Percentiles rank a stretch among this genome's conserved stretches.
These are phyloP conservation scores for Drosophila repleta DNA, from an alignment of 1,140 invertebrate genomes.

Conservation along the genomic window DNA sequence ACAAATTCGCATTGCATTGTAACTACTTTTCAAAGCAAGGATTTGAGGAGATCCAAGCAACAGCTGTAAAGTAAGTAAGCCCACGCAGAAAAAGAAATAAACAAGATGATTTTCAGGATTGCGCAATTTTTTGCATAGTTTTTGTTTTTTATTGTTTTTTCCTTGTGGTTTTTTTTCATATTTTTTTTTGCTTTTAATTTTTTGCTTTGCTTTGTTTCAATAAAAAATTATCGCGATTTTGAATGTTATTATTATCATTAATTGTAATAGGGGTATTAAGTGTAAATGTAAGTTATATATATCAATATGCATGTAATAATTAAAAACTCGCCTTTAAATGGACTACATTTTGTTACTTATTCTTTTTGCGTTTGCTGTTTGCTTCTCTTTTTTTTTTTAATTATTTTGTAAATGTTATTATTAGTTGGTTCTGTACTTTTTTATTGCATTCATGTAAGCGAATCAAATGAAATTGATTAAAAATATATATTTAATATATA, in stretches of 20 bases:
- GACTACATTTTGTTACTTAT: slow-evolving; percentile 51
- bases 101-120: slow-evolving; percentile 21
- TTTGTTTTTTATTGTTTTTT: slow-evolving; percentile 23
- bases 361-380: slow-evolving; percentile 15
- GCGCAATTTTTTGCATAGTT: slow-evolving; percentile 25
- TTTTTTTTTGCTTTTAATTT: slow-evolving; percentile 23
- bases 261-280: slow-evolving; percentile 45
- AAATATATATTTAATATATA: slow-evolving; percentile 22
- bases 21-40: background rate
- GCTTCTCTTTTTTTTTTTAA: background rate
- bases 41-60: background rate
- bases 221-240: slow-evolving; percentile 67
- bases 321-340: slow-evolving; percentile 67
- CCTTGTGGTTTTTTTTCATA: background rate
- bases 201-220: slow-evolving; percentile 32
- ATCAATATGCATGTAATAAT: slow-evolving; percentile 58
- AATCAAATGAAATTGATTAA: slow-evolving; percentile 22
- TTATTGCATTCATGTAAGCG: slow-evolving; percentile 32
- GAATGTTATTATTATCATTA: slow-evolving; percentile 51
- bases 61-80: background rate
- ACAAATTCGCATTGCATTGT: too few species aligned
- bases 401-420: slow-evolving; percentile 49
- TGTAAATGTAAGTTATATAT: slow-evolving; percentile 50
- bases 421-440: slow-evolving; percentile 15
- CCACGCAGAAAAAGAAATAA: background rate